Evolutionary conservation across 2,113 vertebrate species (phyloP), one percentile per base, ranked within the genome.

Genomic region (Rostratula benghalensis): DNA sequence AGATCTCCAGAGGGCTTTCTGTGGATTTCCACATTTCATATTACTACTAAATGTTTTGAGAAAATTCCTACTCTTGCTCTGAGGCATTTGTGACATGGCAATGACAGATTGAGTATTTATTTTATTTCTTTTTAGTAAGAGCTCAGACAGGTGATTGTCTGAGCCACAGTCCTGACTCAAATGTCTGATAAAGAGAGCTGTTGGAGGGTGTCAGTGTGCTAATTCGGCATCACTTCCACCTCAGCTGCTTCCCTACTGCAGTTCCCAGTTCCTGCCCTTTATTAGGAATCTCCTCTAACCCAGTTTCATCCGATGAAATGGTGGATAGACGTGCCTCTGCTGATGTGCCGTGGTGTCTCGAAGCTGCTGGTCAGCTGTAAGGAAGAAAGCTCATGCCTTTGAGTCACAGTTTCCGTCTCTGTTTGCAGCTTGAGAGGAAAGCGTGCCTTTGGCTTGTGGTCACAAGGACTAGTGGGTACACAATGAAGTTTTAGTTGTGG

Each of bases 321-420:
- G 11, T 54, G 37, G 30, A 35, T 74, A 6, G 46, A 25, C 22
- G 7, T 39, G 22, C 82, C 89, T 69, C 56, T 64, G 69, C 57
- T 71, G 35, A 2, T 79, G 35, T 84, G 77, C 63, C 45, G 6
- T 6, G 53, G 15, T 87, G 74, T 67, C 57, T 9, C 63, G 69
- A 89, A 71, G 94, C 95, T 92, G 93, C 93, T 61, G 80, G 89
- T 87, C 89, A 82, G 94, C 87, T 91, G 28, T 37, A 57, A 74
- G 48, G 76, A 86, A 24, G 4, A 41, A 46, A 89, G 48, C 24
- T 82, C 18, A 31, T 33, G 76, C 43, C 60, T 60, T 77, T 28
- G 41, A 91, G 69, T 51, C 41, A 18, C 27, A 7, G 50, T 60
- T 82, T 54, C 27, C 21, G 70, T 65, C 48, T 80, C 46, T 43